phyloP scores from a whole-genome alignment of 2,113 vertebrate genomes.

The Clarias gariepinus region DNA sequence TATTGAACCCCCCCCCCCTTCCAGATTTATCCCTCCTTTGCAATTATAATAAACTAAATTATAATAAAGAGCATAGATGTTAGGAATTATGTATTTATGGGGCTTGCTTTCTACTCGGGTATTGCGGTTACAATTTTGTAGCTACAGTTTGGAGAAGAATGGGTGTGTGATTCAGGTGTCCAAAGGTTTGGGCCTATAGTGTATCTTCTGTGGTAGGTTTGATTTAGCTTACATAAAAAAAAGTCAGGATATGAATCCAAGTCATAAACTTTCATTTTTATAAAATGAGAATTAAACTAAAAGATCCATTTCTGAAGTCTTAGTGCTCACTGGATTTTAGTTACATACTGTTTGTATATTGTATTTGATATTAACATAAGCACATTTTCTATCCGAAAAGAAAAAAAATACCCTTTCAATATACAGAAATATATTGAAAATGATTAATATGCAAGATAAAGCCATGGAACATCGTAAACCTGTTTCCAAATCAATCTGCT shows the following conservation, averaged over 20 bases:
- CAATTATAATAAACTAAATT: too few relatives aligned
- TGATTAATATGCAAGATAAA: neutral
- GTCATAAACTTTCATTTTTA: neutral
- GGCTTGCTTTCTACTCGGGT: too few relatives aligned
- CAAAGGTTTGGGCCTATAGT: neutral
- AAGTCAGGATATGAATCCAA: neutral
- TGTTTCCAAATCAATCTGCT: neutral
- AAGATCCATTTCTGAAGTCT: neutral
- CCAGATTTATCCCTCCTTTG: too few relatives aligned
- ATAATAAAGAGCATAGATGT: too few relatives aligned
- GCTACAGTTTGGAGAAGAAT: neutral
- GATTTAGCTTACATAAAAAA: neutral
- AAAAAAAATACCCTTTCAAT: too few relatives aligned
- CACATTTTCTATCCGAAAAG: neutral
- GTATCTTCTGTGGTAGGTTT: neutral
- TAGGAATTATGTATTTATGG: too few relatives aligned
- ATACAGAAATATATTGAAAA: too few relatives aligned
- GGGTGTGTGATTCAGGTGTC: neutral
- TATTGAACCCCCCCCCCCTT: too few relatives aligned
- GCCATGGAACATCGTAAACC: neutral
- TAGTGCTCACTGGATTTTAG: neutral
- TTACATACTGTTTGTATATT: too few relatives aligned
- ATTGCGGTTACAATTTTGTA: neutral
- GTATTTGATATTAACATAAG: neutral
- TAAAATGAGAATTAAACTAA: neutral